Base-by-base conservation (phyloP, 2,113 vertebrate genomes). In the Leiothrix lutea region DNA sequence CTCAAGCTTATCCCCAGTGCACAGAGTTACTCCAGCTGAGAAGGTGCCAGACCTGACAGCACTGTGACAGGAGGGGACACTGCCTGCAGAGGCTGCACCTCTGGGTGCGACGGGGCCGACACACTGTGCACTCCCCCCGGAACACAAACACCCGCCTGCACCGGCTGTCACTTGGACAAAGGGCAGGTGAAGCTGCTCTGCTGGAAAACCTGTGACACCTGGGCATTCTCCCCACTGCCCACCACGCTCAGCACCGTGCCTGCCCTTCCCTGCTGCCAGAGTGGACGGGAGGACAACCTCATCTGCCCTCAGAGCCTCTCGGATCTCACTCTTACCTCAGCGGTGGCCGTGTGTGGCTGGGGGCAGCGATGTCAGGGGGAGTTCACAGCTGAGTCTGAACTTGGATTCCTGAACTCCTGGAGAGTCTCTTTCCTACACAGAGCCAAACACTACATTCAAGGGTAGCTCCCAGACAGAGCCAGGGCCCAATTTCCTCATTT, bases 211-310 rank as follows among this genome's bases (percentile, higher is more conserved):
- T 29, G 50, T 4, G n/a, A 24, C 28, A 19, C 17, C 5, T 1
- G 2, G 24, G 35, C 57, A 7, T 12, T 10, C 8, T 21, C 40
- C 67, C 17, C 70, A 10, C 29, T 16, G 35, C 31, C 47, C 40
- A 4, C 35, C 44, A 7, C 0, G 1, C 33, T 5, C 50, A 7
- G 2, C 25, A 2, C 31, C 0, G 1, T 1, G 1, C 19, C 48
- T 5, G 2, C 8, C 61, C 50, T 54, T 65, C 64, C 22, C 36
- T 5, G 1, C 14, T 6, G n/a, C 6, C 47, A 13, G 6, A 36
- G 62, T 1, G 21, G 60, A 23, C 26, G 3, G 1, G 2, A 35
- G 66, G 33, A 19, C 23, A 0, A 0, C 0, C 2, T 47, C 42
- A 6, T 23, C 67, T 18, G 58, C 75, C 8, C 66, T 4, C 31